These are phyloP conservation scores for Sesamia inferens DNA, from an alignment of 2,888 invertebrate genomes.

Conservation along the genomic window DNA sequence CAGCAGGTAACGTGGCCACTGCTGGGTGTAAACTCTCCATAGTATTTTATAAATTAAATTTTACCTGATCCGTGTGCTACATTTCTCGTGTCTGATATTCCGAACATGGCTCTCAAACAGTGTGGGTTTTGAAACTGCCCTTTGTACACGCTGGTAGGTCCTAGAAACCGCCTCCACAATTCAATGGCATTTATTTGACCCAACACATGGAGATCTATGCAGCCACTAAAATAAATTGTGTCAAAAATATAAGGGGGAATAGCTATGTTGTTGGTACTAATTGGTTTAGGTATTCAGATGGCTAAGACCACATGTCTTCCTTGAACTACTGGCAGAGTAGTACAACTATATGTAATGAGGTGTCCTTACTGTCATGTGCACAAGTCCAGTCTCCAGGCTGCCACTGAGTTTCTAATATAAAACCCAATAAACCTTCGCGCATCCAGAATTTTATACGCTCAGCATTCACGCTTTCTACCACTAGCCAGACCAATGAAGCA, in stretches of 20 bases:
- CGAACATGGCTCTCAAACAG: slow-evolving; percentile 95
- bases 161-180: slow-evolving; percentile 95
- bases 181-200: slow-evolving; percentile 93
- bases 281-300: not conserved
- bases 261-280: too few species aligned
- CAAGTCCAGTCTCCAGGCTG: not conserved
- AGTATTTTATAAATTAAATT: not conserved
- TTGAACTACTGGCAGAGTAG: not conserved
- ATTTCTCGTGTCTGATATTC: slow-evolving; percentile 98
- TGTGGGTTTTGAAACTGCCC: slow-evolving; percentile 94
- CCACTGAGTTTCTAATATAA: not conserved
- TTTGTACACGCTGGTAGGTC: slow-evolving; percentile 96
- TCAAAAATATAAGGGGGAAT: not conserved
- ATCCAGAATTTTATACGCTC: not conserved
- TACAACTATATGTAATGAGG: not conserved
- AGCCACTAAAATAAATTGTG: slow-evolving; percentile 92
- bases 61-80: slow-evolving; percentile 98
- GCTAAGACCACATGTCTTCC: not conserved
- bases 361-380: not conserved
- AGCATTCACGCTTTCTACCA: too few species aligned
- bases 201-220: slow-evolving; percentile 94
- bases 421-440: not conserved
- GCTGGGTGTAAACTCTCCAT: not conserved
- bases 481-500: not conserved
- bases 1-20: not conserved